Base-by-base conservation (phyloP, 1,140 invertebrate species). In the Paraescarpia echinospica region DNA sequence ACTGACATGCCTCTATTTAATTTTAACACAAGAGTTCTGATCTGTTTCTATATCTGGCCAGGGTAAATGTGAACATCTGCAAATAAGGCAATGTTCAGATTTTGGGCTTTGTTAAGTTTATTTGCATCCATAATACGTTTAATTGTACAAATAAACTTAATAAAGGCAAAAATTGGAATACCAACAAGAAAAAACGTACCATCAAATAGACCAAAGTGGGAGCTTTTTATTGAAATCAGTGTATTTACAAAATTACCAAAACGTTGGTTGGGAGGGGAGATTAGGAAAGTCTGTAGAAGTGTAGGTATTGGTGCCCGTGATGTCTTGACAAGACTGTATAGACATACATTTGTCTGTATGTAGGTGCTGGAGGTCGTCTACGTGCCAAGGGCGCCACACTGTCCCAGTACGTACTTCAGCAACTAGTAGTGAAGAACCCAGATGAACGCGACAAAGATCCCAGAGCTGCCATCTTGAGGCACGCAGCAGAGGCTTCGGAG, bases 361-460 rank as follows among this genome's bases (percentile, higher is more conserved):
- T 97, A 93, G 98, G 98, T 33, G 97, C 98, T 94, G 98, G 98
- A 77, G 99, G 99, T n/a, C 97, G 99, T 94, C 98, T 99, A 2
- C 99, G 98, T 0, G 98, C 98, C 0, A 98, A 98, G 91, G 99
- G 99, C 41, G 98, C 98, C 92, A 99, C 99, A 0, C 96, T 99
- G 0, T 99, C 98, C 93, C 99, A 99, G 0, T 99, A 98, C 96
- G 99, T 99, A 34, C 99, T 99, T 90, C 97, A 99, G 92, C 99
- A 99, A 95, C 96, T 99, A 34, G 99, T 99, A 0, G 96, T 99
- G 94, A 94, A 95, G 92, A 99, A 99, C 95, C 97, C 98, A 92
- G 98, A 99, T 33, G 98, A 99, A 94, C 98, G 99, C 94, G 99
- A 99, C 96, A 98, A 99, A 94, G 99, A 99, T 97, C 99, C 99